Base-by-base conservation (phyloP, 2,113 vertebrate genomes). In the Typhlomys cinereus region DNA sequence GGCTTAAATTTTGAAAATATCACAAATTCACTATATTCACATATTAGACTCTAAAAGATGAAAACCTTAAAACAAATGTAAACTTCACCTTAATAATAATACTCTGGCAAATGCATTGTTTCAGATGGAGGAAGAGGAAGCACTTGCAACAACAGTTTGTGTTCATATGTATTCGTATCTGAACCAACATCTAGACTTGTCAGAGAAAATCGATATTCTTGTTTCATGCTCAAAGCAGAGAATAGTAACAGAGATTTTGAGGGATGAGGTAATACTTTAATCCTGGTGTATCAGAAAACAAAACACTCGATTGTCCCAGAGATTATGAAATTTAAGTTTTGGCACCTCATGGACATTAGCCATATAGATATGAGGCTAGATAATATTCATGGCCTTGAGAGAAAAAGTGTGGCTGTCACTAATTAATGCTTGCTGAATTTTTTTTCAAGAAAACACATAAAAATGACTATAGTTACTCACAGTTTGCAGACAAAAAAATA, bases 281-380 rank as follows among this genome's bases (percentile, higher is more conserved):
- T 95, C 78, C 84, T 89, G 46, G 20, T 81, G 2, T 76, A 74
- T 86, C 92, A 90, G 75, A 87, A 94, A 66, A 95, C 95, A 96
- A 96, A 94, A 83, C 62, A 87, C 83, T 95, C 93, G 95, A 85
- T 79, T 91, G 86, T 91, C 71, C 80, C 90, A 78, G 41, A 93
- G 92, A 93, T 95, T 92, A 80, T 89, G 95, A 94, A 95, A 89
- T 95, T 93, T 89, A 93, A 93, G 92, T 70, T 76, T 93, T 85
- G 80, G 75, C 64, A 86, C 62, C 71, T 85, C 66, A 21, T 84
- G 89, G 92, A 95, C 93, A 89, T 95, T 91, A 96, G 87, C 90
- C 62, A 94, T 59, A 76, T 15, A 90, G 85, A 88, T 90, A 87
- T 87, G 59, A 94, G 80, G 85, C 46, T 62, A 74, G 76, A 97